phyloP scores from a whole-genome alignment of 1,140 invertebrate genomes.

The Drosophila asahinai region DNA sequence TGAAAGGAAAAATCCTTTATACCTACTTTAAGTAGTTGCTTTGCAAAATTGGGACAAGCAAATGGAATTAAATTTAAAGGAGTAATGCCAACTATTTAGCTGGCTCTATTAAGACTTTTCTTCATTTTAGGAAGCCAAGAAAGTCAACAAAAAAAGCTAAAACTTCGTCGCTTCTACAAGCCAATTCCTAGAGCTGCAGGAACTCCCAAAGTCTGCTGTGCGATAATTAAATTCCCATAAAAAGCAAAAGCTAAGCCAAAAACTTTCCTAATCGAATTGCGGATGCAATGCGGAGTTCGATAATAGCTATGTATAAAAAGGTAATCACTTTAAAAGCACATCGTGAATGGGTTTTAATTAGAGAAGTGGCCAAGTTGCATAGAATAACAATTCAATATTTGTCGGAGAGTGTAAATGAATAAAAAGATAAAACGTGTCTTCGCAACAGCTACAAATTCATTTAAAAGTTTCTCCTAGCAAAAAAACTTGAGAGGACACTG shows the following conservation, averaged over 20 bases:
- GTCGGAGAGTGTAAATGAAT: not conserved
- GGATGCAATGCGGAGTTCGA: slow-evolving; percentile 24
- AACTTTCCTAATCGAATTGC: slow-evolving; percentile 30
- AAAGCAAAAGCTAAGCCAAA: slow-evolving; percentile 10
- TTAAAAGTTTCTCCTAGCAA: not conserved
- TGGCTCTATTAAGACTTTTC: not conserved
- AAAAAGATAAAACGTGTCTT: not conserved
- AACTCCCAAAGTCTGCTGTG: not conserved
- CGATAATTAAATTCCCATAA: slow-evolving; percentile 42
- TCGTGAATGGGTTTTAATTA: slow-evolving; percentile 10
- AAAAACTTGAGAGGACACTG: not conserved
- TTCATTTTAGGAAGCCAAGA: not conserved
- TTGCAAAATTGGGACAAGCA: not conserved
- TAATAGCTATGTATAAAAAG: slow-evolving; percentile 5
- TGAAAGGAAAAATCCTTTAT: not conserved
- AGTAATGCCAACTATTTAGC: too few species aligned
- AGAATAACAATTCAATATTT: slow-evolving; percentile 13
- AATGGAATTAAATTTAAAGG: too few species aligned
- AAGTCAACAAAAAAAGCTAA: not conserved
- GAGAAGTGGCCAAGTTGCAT: not conserved
- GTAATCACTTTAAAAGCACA: not conserved
- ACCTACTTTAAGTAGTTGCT: not conserved
- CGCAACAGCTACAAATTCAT: slow-evolving; percentile 1
- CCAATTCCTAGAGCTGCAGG: not conserved
- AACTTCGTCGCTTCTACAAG: not conserved